Evolutionary conservation across 2,888 invertebrate species (phyloP).

Genomic region (Ptilodon capucinus): DNA sequence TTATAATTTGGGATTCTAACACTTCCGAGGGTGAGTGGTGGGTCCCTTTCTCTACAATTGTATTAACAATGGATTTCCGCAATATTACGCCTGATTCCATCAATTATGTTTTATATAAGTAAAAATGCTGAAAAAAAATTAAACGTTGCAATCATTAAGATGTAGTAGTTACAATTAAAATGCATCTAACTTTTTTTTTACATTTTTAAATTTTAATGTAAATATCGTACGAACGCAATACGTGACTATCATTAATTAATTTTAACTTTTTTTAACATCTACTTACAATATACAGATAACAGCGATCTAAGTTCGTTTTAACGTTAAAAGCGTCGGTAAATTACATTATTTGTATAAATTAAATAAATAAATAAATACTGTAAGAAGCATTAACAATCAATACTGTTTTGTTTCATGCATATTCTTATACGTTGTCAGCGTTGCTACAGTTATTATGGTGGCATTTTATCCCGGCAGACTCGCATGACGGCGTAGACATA

Average conservation of each 20-base stretch:
- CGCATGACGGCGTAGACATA: too few species aligned
- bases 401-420: neutral
- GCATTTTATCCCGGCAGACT: too few species aligned
- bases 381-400: conserved; percentile 36
- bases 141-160: neutral
- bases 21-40: too few species aligned
- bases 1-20: too few species aligned
- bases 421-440: neutral
- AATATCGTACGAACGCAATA: conserved; percentile 26
- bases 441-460: neutral
- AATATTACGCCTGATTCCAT: too few species aligned
- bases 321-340: conserved; percentile 49
- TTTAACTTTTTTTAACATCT: conserved; percentile 39
- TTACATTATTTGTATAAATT: conserved; percentile 33
- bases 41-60: too few species aligned
- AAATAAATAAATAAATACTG: conserved; percentile 45
- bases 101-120: too few species aligned
- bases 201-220: conserved; percentile 3
- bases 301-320: conserved; percentile 42
- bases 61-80: too few species aligned
- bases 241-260: conserved; percentile 19
- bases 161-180: too few species aligned
- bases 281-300: conserved; percentile 41
- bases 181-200: conserved; percentile 3
- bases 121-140: neutral